Base-by-base conservation (phyloP, 2,888 invertebrate species). In the Andricus curvator region DNA sequence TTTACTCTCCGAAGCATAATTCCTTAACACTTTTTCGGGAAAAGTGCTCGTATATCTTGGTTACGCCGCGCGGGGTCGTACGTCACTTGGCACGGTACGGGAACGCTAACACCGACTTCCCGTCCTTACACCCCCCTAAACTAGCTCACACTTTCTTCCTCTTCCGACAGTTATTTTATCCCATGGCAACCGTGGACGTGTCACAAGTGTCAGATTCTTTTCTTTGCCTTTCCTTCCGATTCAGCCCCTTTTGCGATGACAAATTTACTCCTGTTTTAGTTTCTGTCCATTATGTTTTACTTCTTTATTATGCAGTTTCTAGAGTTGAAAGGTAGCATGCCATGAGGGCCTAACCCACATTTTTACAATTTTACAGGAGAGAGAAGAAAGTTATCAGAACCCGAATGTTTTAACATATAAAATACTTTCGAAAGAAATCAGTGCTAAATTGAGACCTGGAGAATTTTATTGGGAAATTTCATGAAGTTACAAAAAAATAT, bases 1-100 rank as follows among this genome's bases (percentile, higher is more conserved):
- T 94, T 94, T 94, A 93, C 93, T 92, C 89, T 85, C 92, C 88
- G 90, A 89, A 89, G 93, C 93, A 93, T 94, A 94, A 94, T 94
- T 94, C 93, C 93, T 93, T 92, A 93, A 93, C 93, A 93, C 93
- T 93, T 93, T 93, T 91, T 91, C 88, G 87, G 88, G 88, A 88
- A 87, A 87, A 88, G 89, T 87, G 89, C 88, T 90, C 91, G 88
- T 91, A 91, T 88, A 90, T 91, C 91, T 91, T 91, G 89, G 91
- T 91, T 91, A 90, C 88, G 88, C 88, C 87, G 82, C 60, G 56
- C 48, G 60, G 67, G 81, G 67, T 83, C 84, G 78, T 84, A 82
- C 77, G 81, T 83, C 81, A 82, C 78, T 60, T 51, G 77, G 70
- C 70, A 70, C 41, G 37, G 78, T 41, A 80, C 29, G 70, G 60